A percentile compares a stretch with the other conserved stretches of the same genome.
Conservation (phyloP, 2,113 vertebrate species). For the Podiceps cristatus region DNA sequence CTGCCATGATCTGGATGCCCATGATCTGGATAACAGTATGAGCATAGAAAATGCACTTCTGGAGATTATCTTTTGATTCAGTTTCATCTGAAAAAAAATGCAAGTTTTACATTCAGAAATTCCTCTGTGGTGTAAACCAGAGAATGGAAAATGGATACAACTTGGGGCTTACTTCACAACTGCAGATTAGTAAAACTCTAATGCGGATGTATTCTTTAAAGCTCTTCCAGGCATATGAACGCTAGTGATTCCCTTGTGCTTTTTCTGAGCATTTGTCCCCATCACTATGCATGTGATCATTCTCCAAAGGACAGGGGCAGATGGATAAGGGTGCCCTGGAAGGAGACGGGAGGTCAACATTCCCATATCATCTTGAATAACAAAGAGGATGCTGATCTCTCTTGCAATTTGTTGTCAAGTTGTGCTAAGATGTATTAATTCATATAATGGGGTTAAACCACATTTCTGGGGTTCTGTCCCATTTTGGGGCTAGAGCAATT, state of each 20-base stretch:
- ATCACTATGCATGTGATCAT: not conserved
- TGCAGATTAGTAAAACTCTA: not conserved
- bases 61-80: not conserved
- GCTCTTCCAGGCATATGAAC: rapidly evolving
- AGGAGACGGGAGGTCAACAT: not conserved
- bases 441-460: not conserved
- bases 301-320: not conserved
- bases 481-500: not conserved
- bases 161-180: not conserved
- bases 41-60: not conserved
- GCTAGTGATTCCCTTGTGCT: not conserved
- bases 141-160: not conserved
- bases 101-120: not conserved
- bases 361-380: not conserved
- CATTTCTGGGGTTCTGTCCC: not conserved
- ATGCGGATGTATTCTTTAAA: not conserved
- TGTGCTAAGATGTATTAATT: not conserved
- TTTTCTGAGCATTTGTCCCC: not conserved
- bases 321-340: not conserved
- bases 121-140: not conserved
- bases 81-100: not conserved
- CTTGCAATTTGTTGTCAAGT: not conserved
- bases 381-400: not conserved
- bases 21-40: not conserved
- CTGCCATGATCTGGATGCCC: not conserved